Evolutionary conservation across 2,113 vertebrate genomes (phyloP), one percentile per base, ranked within the genome.

Genomic region (Cromileptes altivelis): DNA sequence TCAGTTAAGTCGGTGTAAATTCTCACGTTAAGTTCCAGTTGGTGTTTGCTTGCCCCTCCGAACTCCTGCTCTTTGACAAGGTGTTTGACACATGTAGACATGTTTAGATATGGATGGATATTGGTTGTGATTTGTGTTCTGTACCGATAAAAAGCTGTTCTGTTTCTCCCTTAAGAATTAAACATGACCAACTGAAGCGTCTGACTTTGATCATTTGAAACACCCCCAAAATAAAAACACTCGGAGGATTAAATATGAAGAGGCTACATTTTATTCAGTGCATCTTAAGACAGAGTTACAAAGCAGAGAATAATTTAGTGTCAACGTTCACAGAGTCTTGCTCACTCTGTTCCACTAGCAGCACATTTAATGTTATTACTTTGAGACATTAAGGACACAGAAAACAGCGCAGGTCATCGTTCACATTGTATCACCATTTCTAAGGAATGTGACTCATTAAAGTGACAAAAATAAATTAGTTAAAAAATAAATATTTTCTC

Each of bases 391-490:
- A 0, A 71, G 50, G 76, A 71, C 70, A 85, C 60, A 71, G 47
- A 49, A 53, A 50, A 78, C 62, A n/a, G 30, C 37, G 52, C 70
- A 25, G 42, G 4, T 76, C 64, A 47, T 75, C 49, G 21, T 57
- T 65, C 18, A 81, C 76, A 23, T 70, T 9, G 25, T 49, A n/a
- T 69, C n/a, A 73, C 3, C 27, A 6, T 73, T 75, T 71, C 78
- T 47, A 53, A 76, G 78, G 82, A 91, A 91, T 84, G 81, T 76
- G 58, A 85, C 68, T 91, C 86, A 71, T 78, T 92, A 91, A 93
- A 92, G 93, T 93, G 91, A 89, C 90, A 91, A 92, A 92, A 92
- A 94, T 93, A 94, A 94, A 88, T 94, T 93, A 93, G 75, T 88
- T 90, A 70, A 71, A 92, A 90, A 93, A 93, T 91, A 93, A 93